Percentiles rank a stretch among this genome's conserved stretches.
phyloP scores from a whole-genome alignment of 2,113 vertebrate genomes.

The Amblyopsis rosae region DNA sequence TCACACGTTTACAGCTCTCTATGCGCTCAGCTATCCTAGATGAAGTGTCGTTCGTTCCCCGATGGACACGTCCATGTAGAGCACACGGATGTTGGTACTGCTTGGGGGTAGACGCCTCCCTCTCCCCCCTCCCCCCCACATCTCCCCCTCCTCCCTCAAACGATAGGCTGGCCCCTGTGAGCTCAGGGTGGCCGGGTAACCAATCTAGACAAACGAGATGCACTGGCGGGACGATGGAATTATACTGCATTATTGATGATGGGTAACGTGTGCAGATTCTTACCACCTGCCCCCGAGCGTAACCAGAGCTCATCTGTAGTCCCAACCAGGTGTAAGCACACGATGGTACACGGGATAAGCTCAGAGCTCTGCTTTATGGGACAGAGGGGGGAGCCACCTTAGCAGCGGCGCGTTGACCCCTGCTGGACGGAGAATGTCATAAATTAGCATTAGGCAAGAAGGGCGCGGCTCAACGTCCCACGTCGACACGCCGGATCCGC shows the following conservation, averaged over 20 bases:
- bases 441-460: slow-evolving; percentile 1
- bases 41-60: no score
- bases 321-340: background rate
- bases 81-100: no score
- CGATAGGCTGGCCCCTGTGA: background rate
- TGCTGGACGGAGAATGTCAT: background rate
- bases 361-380: background rate
- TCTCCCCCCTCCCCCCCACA: no score
- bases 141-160: slow-evolving; percentile 7
- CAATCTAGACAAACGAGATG: slow-evolving; percentile 16
- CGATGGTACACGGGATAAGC: background rate
- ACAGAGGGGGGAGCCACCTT: background rate
- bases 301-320: slow-evolving; percentile 80
- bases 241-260: slow-evolving; percentile 93
- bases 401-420: background rate
- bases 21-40: no score
- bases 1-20: no score
- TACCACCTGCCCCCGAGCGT: slow-evolving; percentile 79
- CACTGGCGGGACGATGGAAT: slow-evolving; percentile 81
- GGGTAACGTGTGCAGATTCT: slow-evolving; percentile 75
- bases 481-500: slow-evolving; percentile 52
- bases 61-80: no score
- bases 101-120: no score
- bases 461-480: slow-evolving; percentile 21
- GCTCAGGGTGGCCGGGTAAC: background rate